A percentile compares a stretch with the other conserved stretches of the same genome.
phyloP scores from a whole-genome alignment of 2,113 vertebrate species.

The Nothoprocta pentlandii region DNA sequence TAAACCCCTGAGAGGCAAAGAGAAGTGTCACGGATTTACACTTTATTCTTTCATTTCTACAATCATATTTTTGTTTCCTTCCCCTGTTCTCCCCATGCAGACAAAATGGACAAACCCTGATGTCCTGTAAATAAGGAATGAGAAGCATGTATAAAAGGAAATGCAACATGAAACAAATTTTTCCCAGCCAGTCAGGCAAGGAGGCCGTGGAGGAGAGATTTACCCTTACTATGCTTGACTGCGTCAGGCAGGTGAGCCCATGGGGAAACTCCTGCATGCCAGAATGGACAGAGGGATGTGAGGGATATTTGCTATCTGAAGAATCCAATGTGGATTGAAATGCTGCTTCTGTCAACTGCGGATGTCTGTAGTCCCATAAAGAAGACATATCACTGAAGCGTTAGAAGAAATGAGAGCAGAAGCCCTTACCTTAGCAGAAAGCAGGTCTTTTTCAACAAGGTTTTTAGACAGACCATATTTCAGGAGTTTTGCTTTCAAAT shows the following conservation, averaged over 20 bases:
- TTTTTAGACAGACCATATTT: neutral
- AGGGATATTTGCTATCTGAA: neutral
- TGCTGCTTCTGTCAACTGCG: accelerated
- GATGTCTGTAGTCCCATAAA: accelerated
- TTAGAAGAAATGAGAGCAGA: neutral
- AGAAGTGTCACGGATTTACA: neutral
- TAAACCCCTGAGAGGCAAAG: neutral
- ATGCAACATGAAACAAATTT: neutral
- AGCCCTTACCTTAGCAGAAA: neutral
- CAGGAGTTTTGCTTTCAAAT: neutral
- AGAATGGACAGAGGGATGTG: neutral
- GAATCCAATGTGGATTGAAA: neutral
- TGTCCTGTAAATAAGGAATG: neutral
- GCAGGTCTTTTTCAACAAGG: neutral
- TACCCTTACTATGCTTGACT: neutral
- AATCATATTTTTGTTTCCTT: neutral
- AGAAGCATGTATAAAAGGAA: accelerated
- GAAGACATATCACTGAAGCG: neutral
- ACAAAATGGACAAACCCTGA: neutral
- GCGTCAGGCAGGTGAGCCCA: accelerated
- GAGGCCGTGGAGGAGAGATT: neutral
- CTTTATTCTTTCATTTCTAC: constrained; percentile 39
- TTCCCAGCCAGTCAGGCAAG: neutral
- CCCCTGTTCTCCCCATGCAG: neutral
- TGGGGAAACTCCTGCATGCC: accelerated